Conservation (phyloP, 2,113 vertebrate species). For the Raja brachyura region DNA sequence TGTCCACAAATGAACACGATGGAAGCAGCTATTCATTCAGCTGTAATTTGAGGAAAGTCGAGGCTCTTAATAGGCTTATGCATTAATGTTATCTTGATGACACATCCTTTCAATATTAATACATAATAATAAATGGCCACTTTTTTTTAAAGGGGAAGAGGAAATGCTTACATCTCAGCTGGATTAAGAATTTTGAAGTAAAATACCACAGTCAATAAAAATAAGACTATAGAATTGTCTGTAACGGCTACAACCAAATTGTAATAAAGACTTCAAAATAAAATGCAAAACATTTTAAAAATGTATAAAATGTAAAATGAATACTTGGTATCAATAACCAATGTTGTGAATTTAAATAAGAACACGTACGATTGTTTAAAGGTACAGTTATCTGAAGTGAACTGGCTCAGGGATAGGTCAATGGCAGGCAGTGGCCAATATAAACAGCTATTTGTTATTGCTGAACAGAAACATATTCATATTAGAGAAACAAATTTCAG, state of each 20-base stretch:
- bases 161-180: not conserved
- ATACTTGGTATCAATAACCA: no score
- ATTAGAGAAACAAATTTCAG: no score
- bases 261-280: not conserved
- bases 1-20: slow-evolving; percentile 57
- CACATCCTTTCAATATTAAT: slow-evolving; percentile 46
- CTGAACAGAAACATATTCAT: no score
- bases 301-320: not conserved
- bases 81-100: slow-evolving; percentile 46
- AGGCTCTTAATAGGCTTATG: slow-evolving; percentile 47
- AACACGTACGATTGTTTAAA: no score
- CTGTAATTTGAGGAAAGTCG: slow-evolving; percentile 51
- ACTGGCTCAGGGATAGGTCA: no score
- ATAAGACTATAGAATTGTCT: not conserved
- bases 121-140: slow-evolving; percentile 40
- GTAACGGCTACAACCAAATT: not conserved
- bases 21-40: slow-evolving; percentile 51
- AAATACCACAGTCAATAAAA: not conserved
- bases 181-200: no score
- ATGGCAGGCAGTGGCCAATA: no score
- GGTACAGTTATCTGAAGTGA: no score
- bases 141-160: not conserved
- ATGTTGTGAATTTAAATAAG: no score
- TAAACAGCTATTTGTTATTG: no score
- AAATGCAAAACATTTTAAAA: not conserved